A percentile compares a stretch with the other conserved stretches of the same genome.
phyloP scores from a whole-genome alignment of 2,797 vertebrate species.

The Simalia tracyae region DNA sequence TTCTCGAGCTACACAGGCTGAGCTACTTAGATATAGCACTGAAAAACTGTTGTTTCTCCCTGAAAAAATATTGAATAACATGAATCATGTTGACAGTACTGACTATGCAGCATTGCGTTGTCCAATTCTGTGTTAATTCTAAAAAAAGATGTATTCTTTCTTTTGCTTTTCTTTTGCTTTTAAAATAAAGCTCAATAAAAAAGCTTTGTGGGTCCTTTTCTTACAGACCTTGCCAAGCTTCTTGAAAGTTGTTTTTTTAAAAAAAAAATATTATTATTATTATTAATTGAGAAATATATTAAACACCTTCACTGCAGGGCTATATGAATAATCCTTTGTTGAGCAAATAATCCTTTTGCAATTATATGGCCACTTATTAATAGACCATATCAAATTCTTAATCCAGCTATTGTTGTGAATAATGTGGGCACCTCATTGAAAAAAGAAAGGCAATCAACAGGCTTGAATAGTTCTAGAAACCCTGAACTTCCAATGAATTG shows the following conservation, averaged over 20 bases:
- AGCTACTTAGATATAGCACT: not conserved
- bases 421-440: conserved; percentile 4
- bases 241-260: conserved; percentile 16
- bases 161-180: not conserved
- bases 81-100: not conserved
- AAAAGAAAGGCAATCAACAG: conserved; percentile 16
- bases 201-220: not conserved
- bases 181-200: conserved; percentile 6
- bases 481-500: conserved; percentile 26
- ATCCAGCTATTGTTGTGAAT: conserved; percentile 36
- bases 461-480: not conserved
- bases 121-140: not conserved
- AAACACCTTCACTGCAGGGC: conserved; percentile 24
- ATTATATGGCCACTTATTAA: conserved; percentile 12
- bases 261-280: not conserved
- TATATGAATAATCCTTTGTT: conserved; percentile 30
- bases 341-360: conserved; percentile 14
- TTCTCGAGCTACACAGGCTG: not conserved
- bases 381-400: not conserved
- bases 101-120: not conserved
- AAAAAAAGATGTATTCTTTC: not conserved
- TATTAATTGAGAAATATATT: conserved; percentile 10
- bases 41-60: not conserved
- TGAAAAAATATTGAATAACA: not conserved
- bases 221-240: conserved; percentile 20